Conservation (phyloP, 2,888 invertebrate genomes). For the Napeogenes inachia region DNA sequence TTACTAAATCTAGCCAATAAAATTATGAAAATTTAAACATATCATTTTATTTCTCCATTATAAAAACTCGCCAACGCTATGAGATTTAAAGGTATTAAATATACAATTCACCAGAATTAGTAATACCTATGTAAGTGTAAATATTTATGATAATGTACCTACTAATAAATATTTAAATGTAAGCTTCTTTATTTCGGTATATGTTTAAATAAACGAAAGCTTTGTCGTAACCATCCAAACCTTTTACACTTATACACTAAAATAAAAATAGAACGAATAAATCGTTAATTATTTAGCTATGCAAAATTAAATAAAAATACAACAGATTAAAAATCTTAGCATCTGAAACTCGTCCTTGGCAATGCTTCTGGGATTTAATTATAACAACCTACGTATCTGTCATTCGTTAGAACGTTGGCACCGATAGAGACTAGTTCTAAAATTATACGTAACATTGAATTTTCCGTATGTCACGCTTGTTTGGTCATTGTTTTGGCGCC, state of each 20-base stretch:
- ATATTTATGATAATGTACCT: too few species aligned
- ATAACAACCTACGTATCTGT: conserved; percentile 66
- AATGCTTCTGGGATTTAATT: conserved; percentile 70
- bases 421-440: conserved; percentile 46
- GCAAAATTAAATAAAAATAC: neutral
- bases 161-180: too few species aligned
- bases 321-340: conserved; percentile 5
- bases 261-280: neutral
- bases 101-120: neutral
- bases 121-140: too few species aligned
- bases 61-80: too few species aligned
- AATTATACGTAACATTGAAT: conserved; percentile 61
- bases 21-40: too few species aligned
- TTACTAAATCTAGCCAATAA: too few species aligned
- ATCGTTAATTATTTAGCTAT: neutral
- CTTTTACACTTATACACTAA: too few species aligned
- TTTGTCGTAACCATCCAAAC: too few species aligned
- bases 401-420: conserved; percentile 70
- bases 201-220: too few species aligned
- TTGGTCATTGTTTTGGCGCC: conserved; percentile 31
- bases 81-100: too few species aligned
- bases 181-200: too few species aligned
- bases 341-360: conserved; percentile 55
- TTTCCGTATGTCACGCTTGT: conserved; percentile 36
- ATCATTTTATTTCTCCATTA: too few species aligned